Base-by-base conservation (phyloP, 2,888 invertebrate species). In the Taphrorychus bicolor region DNA sequence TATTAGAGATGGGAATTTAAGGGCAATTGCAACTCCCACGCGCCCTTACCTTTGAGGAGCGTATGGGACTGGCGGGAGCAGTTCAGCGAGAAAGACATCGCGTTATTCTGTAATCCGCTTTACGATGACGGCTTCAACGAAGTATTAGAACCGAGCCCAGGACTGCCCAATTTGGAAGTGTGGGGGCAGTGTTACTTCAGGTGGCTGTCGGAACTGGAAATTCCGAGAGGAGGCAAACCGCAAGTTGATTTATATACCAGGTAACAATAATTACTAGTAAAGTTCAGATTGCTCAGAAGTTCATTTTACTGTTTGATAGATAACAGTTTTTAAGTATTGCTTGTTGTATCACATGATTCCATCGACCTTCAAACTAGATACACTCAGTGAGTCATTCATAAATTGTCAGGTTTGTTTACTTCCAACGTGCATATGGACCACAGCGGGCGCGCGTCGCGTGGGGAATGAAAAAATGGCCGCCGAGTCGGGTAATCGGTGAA, bases 1-100 rank as follows among this genome's bases (percentile, higher is more conserved):
- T n/a, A 11, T 32, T 2, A 32, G 7, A 32, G 11, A 32, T 32
- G 7, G 32, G 9, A 32, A 19, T 11, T 19, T 41, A 52, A 69
- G 67, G 69, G 72, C 16, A 59, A 60, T 23, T 45, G 32, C 11
- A 49, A 63, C 32, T 9, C 54, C 52, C 74, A 74, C 5, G 63
- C 81, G 64, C 83, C 84, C 2, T 42, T 93, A 59, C 85, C 89
- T 9, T 82, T 91, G 51, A 85, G 94, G 3, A 91, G 93, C 3
- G 90, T 93, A 1, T 97, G 96, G 96, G 93, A 95, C 78, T 96
- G 95, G 95, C 87, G 89, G 64, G 91, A 93, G 76, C 95, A 95
- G 81, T 95, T 95, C 78, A 85, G 87, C 0, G 91, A 93, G 53
- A 89, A 89, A 64, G 95, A 96, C 78, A 89, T 91, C 65, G 85